These are phyloP conservation scores for Odocoileus hemionus DNA, from an alignment of 2,113 vertebrate species.

Conservation along the genomic window DNA sequence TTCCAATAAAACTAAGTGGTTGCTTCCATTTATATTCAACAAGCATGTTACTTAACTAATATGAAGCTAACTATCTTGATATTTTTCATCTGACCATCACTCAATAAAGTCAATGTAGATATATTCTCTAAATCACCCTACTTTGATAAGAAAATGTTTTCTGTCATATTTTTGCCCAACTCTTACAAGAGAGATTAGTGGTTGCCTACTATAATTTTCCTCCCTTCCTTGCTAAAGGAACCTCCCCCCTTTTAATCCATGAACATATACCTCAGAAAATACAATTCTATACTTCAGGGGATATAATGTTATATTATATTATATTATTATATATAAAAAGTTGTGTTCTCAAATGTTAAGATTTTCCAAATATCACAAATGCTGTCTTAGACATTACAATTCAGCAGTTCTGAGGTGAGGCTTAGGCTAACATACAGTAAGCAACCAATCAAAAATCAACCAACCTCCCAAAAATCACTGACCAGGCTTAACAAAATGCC, in stretches of 20 bases:
- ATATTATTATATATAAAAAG: not conserved
- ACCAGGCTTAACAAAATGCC: not conserved
- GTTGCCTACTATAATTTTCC: not conserved
- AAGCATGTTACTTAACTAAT: not conserved
- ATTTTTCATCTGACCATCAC: not conserved
- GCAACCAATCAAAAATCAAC: not conserved
- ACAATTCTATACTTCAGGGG: not conserved
- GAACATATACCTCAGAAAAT: not conserved
- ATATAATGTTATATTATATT: not conserved
- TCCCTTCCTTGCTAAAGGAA: not conserved
- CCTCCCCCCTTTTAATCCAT: fast-evolving
- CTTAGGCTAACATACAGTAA: not conserved
- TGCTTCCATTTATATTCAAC: not conserved
- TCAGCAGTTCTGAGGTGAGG: not conserved
- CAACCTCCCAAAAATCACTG: not conserved
- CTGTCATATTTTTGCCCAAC: not conserved
- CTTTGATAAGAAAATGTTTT: not conserved
- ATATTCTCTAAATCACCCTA: not conserved
- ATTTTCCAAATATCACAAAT: not conserved
- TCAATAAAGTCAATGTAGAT: not conserved
- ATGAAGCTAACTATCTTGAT: not conserved
- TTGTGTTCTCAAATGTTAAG: not conserved
- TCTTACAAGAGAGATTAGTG: not conserved
- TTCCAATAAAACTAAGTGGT: not conserved
- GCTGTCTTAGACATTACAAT: not conserved